Evolutionary conservation across 2,797 vertebrate genomes (phyloP).

Genomic region (Sebastes baramenuke): DNA sequence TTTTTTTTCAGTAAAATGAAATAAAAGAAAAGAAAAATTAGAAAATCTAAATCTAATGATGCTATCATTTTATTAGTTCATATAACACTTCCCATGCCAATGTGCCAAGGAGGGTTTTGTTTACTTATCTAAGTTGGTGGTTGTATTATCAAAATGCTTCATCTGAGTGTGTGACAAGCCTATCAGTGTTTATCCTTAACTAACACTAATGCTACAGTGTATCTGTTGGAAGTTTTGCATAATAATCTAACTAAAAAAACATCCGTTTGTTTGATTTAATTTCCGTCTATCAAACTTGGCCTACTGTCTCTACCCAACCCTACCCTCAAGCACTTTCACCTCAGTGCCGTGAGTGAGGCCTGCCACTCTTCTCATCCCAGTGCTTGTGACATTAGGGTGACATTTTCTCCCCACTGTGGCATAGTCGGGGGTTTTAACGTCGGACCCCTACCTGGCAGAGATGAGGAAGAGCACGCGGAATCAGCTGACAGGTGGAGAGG

Average conservation of each 20-base stretch:
- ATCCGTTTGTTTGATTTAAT: slow-evolving; percentile 25
- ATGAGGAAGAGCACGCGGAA: slow-evolving; percentile 69
- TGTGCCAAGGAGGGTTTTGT: not conserved
- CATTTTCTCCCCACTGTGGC: slow-evolving; percentile 76
- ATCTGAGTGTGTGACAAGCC: not conserved
- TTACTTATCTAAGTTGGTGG: not conserved
- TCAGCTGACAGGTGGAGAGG: slow-evolving; percentile 67
- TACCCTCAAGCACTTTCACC: slow-evolving; percentile 52
- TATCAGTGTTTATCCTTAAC: slow-evolving; percentile 21
- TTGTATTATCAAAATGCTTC: not conserved
- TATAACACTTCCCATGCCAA: not conserved
- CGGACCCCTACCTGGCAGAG: slow-evolving; percentile 75
- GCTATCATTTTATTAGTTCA: not conserved
- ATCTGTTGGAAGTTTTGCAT: slow-evolving; percentile 36
- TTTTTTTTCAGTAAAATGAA: not conserved
- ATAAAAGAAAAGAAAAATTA: not conserved
- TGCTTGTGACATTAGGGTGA: slow-evolving; percentile 72
- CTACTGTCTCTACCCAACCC: slow-evolving; percentile 42
- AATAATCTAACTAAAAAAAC: slow-evolving; percentile 18
- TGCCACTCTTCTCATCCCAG: slow-evolving; percentile 69
- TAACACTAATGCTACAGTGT: not conserved
- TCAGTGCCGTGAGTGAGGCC: slow-evolving; percentile 53
- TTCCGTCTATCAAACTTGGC: slow-evolving; percentile 18
- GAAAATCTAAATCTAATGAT: not conserved
- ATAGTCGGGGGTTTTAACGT: slow-evolving; percentile 50